A percentile compares a stretch with the other conserved stretches of the same genome.
Evolutionary conservation across 2,888 invertebrate genomes (phyloP).

Genomic region (Hemithea aestivaria): DNA sequence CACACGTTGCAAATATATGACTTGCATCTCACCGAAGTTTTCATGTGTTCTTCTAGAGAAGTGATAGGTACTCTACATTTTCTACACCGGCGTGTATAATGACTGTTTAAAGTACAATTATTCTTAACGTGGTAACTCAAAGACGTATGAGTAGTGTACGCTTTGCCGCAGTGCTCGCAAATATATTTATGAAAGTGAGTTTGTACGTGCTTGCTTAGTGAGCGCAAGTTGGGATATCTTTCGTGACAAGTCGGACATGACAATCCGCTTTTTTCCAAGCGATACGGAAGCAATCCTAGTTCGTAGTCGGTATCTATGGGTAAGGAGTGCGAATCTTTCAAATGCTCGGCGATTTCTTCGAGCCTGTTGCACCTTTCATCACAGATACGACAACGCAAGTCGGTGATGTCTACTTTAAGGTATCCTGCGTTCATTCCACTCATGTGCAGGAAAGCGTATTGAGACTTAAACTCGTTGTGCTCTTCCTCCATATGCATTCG

Average conservation of each 20-base stretch:
- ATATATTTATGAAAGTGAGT: constrained; percentile 51
- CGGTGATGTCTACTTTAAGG: constrained; percentile 37
- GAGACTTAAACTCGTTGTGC: too few species aligned
- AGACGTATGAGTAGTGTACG: constrained; percentile 43
- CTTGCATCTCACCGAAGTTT: constrained; percentile 42
- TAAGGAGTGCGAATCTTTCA: constrained; percentile 36
- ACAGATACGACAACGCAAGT: constrained; percentile 37
- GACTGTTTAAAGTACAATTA: constrained; percentile 30
- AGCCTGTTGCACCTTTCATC: constrained; percentile 20
- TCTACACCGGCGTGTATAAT: constrained; percentile 20
- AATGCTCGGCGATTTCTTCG: constrained; percentile 29
- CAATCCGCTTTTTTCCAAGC: constrained; percentile 33
- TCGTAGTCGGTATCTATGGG: constrained; percentile 37
- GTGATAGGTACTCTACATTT: constrained; percentile 46
- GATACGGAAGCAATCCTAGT: constrained; percentile 51
- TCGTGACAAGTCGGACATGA: constrained; percentile 44
- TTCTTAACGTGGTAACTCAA: constrained; percentile 39
- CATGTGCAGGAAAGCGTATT: too few species aligned
- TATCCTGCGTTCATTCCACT: too few species aligned
- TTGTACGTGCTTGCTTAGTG: constrained; percentile 50
- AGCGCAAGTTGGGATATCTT: constrained; percentile 41
- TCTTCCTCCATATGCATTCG: constrained; percentile 38
- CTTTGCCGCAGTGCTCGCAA: constrained; percentile 56
- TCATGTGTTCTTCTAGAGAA: constrained; percentile 41
- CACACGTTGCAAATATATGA: constrained; percentile 49